Evolutionary conservation across 2,888 invertebrate species (phyloP), one percentile per base, ranked within the genome.

Genomic region (Liopterus haemorrhoidalis): DNA sequence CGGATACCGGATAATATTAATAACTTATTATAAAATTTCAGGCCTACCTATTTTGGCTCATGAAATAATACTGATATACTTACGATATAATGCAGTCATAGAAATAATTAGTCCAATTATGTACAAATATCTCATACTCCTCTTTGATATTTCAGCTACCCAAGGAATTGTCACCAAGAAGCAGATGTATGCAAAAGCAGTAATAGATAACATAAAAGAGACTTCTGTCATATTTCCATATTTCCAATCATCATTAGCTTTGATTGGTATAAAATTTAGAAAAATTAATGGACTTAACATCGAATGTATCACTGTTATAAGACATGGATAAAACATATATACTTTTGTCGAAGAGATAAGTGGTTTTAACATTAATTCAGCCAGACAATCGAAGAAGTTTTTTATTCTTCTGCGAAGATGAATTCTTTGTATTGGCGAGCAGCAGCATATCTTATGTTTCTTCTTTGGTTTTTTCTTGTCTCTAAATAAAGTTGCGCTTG

Each of bases 91-190:
- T 27, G 50, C 50, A 22, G 40, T 45, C 20, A 48, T 45, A 9
- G 49, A 50, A 21, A 53, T 38, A 21, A 50, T 19, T 36, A 47
- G 43, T 31, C 49, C 50, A n/a, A 46, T 37, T 16, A 50, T 43
- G 27, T 53, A 48, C 19, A 53, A 37, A 28, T 49, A 46, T 41
- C 49, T 49, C 12, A 51, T 33, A 14, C 41, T 48, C 14, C 46
- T 35, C 37, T 49, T 50, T 6, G 53, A 49, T 38, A 51, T 45
- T 31, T 49, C 47, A 20, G 50, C 44, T 12, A 50, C 41, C 50
- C 51, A 51, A 8, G 53, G 51, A 21, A 51, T 32, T 9, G 45
- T 48, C 25, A 53, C 48, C 5, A 53, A 21, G 38, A 53, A 51
- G 22, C 49, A 44, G 20, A 49, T 42, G 49, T 51, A 53, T 15